Base-by-base conservation (phyloP, 1,140 invertebrate genomes). In the Drosophila azteca region DNA sequence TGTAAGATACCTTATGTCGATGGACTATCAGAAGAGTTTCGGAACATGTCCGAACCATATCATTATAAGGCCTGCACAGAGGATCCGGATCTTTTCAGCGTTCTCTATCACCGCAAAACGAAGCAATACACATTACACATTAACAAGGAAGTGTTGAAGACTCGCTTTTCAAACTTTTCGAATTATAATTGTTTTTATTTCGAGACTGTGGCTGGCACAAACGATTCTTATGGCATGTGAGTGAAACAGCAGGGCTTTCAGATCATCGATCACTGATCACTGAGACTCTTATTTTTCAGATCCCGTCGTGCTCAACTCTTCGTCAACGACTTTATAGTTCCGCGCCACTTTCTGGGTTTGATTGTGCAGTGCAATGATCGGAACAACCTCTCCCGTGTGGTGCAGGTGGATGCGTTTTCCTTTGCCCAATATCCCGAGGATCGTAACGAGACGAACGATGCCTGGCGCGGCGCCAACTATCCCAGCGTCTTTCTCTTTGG, bases 21-120 rank as follows among this genome's bases (percentile, higher is more conserved):
- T 80, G 94, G 95, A 0, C 93, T 94, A 69, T 93, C 95, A 62
- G 79, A 93, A 3, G 94, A 94, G 2, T 51, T 51, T 2, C 9
- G 8, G 7, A 93, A 95, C 4, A 92, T 91, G 43, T 82, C 35
- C 93, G 93, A 50, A 92, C 94, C 11, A 92, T 92, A 35, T 92
- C 93, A 24, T 90, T 93, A 41, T 43, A 91, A 94, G 20, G 44
- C 91, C 0, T 96, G 95, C 73, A 90, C 92, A 2, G 90, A 85
- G 44, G 76, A 90, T 11, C 41, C 61, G 0, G 79, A 92, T 3
- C 75, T 95, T 7, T 93, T 93, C 22, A 74, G 74, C 0, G 83
- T 93, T 13, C 51, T 59, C 0, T 91, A 83, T 24, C 81, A 93
- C 39, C 5, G 8, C 0, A 11, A 17, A 2, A 54, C 26, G 3